Conservation (phyloP, 2,113 vertebrate species). For the Struthidea cinerea region DNA sequence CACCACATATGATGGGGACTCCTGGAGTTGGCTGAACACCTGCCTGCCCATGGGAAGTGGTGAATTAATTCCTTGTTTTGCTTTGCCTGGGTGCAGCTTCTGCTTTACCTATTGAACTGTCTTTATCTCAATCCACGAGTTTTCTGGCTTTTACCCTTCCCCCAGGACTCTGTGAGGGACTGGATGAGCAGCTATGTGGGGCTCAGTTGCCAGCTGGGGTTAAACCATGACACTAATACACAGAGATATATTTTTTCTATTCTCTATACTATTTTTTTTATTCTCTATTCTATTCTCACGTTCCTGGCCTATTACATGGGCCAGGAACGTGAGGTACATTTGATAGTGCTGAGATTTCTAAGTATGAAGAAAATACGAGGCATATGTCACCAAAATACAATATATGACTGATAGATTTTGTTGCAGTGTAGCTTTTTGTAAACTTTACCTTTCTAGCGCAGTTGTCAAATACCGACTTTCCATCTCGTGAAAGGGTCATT, state of each 20-base stretch:
- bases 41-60: background rate
- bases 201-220: background rate
- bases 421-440: background rate
- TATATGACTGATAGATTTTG: background rate
- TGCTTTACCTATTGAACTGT: background rate
- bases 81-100: background rate
- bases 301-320: no score
- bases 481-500: slow-evolving; percentile 50
- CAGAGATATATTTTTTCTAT: background rate
- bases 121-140: background rate
- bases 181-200: background rate
- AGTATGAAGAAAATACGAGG: background rate
- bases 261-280: background rate
- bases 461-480: slow-evolving; percentile 73
- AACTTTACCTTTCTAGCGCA: slow-evolving; percentile 77
- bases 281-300: no score
- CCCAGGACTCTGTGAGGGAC: background rate
- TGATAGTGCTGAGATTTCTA: background rate
- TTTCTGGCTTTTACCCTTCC: background rate
- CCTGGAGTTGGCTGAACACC: background rate
- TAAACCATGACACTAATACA: background rate
- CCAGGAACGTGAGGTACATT: background rate
- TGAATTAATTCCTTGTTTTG: background rate
- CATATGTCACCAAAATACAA: background rate
- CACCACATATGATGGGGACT: background rate